phyloP scores from a whole-genome alignment of 2,888 invertebrate species.

The Troilus luridus region DNA sequence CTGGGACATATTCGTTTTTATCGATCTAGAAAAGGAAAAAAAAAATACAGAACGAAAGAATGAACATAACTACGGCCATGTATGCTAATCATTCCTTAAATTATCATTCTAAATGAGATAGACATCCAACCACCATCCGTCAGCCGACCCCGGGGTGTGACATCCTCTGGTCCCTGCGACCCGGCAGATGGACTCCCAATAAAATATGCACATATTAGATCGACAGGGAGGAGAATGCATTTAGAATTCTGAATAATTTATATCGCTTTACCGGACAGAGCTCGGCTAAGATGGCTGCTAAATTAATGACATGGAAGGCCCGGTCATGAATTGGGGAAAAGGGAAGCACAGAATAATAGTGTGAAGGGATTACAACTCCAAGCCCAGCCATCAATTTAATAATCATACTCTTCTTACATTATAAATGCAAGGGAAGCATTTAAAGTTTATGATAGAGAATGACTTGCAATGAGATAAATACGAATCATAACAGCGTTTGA shows the following conservation, averaged over 20 bases:
- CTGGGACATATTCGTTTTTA: too few relatives aligned
- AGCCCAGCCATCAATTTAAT: not conserved
- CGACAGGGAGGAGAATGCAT: not conserved
- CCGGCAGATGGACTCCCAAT: not conserved
- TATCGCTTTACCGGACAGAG: not conserved
- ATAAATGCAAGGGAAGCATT: too few relatives aligned
- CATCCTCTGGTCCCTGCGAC: not conserved
- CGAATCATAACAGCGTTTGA: too few relatives aligned
- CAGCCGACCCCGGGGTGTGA: not conserved
- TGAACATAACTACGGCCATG: too few relatives aligned
- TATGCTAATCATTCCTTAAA: not conserved
- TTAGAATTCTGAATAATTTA: not conserved
- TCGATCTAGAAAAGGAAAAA: too few relatives aligned
- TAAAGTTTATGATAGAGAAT: too few relatives aligned
- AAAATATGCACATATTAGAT: conserved; percentile 21
- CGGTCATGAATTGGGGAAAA: not conserved
- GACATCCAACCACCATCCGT: not conserved
- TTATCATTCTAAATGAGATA: not conserved
- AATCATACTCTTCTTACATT: not conserved
- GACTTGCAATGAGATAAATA: too few relatives aligned
- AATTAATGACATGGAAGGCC: not conserved
- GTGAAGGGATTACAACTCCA: not conserved
- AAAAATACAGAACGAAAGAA: too few relatives aligned
- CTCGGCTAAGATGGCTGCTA: not conserved
- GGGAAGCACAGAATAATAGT: not conserved